Conservation (phyloP, 1,140 invertebrate genomes). For the Pinna nobilis region DNA sequence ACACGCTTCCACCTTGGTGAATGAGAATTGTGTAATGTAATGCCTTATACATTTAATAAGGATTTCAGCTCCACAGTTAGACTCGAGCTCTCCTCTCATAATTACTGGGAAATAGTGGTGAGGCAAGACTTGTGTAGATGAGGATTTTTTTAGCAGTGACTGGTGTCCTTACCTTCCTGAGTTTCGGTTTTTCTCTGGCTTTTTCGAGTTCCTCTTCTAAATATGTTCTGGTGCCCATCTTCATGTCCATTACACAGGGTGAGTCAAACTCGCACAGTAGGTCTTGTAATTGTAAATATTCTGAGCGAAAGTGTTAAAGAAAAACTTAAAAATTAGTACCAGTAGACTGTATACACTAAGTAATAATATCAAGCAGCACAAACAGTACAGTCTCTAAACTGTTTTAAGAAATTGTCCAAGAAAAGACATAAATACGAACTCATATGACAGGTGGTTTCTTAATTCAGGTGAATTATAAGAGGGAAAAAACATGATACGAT, state of each 20-base stretch:
- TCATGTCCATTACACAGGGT: slow-evolving; percentile 98
- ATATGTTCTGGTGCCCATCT: slow-evolving; percentile 95
- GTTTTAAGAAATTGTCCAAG: too few species aligned
- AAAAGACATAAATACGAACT: too few species aligned
- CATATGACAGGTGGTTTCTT: too few species aligned
- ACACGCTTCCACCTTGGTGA: too few species aligned
- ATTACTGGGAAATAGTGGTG: background rate
- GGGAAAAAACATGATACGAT: too few species aligned
- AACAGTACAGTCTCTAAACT: too few species aligned
- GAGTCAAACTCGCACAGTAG: slow-evolving; percentile 91
- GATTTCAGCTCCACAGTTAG: background rate
- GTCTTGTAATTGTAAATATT: slow-evolving; percentile 93
- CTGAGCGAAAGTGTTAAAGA: too few species aligned
- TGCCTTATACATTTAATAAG: too few species aligned
- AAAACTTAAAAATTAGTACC: too few species aligned
- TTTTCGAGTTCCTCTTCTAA: slow-evolving; percentile 95
- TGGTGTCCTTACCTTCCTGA: slow-evolving; percentile 82
- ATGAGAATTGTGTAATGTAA: background rate
- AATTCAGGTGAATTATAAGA: too few species aligned
- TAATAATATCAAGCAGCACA: too few species aligned
- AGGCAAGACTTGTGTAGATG: background rate
- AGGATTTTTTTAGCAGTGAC: background rate
- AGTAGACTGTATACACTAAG: too few species aligned
- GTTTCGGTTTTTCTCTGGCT: slow-evolving; percentile 94
- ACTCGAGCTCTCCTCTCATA: background rate